These are phyloP conservation scores for Tangara arthus DNA, from an alignment of 2,797 vertebrate species.

Conservation along the genomic window DNA sequence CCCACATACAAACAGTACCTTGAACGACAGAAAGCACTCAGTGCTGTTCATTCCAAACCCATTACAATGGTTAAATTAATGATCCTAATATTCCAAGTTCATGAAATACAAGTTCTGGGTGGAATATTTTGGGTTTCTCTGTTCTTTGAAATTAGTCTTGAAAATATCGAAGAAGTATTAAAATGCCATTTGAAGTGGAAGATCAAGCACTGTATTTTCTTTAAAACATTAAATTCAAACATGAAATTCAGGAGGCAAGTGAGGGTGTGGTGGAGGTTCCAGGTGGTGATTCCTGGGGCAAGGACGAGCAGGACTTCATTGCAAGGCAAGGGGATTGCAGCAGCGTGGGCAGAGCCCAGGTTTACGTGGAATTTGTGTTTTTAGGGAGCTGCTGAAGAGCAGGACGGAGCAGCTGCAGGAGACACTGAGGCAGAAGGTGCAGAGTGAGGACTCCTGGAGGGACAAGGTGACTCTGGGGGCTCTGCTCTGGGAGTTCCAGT, in stretches of 20 bases:
- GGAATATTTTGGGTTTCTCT: neutral
- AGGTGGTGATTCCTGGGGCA: neutral
- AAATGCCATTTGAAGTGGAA: neutral
- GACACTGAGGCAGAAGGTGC: constrained; percentile 70
- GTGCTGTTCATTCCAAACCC: neutral
- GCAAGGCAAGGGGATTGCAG: neutral
- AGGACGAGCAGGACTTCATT: neutral
- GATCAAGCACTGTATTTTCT: neutral
- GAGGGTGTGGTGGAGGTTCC: neutral
- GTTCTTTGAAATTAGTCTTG: neutral
- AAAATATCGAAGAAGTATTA: neutral
- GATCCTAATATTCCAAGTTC: neutral
- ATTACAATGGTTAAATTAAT: neutral
- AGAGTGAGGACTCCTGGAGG: constrained; percentile 73
- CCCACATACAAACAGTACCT: neutral
- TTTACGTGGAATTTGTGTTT: neutral
- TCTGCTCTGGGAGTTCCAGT: neutral
- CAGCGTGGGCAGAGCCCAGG: neutral
- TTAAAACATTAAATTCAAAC: neutral
- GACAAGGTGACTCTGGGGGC: constrained; percentile 70
- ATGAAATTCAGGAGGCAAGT: neutral
- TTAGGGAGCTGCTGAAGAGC: constrained; percentile 78
- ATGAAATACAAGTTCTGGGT: neutral
- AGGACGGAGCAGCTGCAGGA: constrained; percentile 80
- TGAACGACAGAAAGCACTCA: neutral